Percentiles rank a stretch among this genome's conserved stretches.
These are phyloP conservation scores for Scolopax rusticola DNA, from an alignment of 2,797 vertebrate species.

Conservation along the genomic window DNA sequence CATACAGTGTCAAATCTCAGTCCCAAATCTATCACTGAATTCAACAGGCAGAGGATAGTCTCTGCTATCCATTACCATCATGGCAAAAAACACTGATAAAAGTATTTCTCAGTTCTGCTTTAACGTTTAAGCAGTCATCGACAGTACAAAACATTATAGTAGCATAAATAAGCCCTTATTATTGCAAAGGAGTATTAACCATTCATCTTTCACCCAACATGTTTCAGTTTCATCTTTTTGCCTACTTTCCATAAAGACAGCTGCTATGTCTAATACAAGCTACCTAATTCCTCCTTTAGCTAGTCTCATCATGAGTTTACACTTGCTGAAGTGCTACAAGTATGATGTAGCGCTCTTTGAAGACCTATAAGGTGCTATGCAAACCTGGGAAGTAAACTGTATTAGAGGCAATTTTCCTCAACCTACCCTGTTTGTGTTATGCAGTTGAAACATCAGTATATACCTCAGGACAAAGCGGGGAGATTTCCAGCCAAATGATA, in stretches of 20 bases:
- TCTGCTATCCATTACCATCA: background rate
- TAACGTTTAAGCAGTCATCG: background rate
- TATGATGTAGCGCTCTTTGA: fast-evolving
- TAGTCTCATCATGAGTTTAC: background rate
- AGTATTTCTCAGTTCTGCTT: background rate
- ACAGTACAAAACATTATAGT: background rate
- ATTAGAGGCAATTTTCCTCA: background rate
- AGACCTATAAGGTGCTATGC: background rate
- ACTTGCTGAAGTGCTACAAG: background rate
- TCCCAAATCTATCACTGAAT: background rate
- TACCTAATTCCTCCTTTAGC: background rate
- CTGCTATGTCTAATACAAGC: background rate
- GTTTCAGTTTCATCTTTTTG: background rate
- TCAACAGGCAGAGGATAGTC: background rate
- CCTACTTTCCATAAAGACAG: background rate
- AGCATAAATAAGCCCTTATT: background rate
- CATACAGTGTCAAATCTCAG: fast-evolving
- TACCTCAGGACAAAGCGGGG: background rate
- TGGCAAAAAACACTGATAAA: fast-evolving
- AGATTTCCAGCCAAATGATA: background rate
- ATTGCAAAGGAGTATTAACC: background rate
- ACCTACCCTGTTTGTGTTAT: background rate
- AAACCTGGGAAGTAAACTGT: background rate
- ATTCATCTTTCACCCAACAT: background rate
- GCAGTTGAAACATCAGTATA: background rate